Evolutionary conservation across 2,113 vertebrate species (phyloP).

Genomic region (Connochaetes taurinus): DNA sequence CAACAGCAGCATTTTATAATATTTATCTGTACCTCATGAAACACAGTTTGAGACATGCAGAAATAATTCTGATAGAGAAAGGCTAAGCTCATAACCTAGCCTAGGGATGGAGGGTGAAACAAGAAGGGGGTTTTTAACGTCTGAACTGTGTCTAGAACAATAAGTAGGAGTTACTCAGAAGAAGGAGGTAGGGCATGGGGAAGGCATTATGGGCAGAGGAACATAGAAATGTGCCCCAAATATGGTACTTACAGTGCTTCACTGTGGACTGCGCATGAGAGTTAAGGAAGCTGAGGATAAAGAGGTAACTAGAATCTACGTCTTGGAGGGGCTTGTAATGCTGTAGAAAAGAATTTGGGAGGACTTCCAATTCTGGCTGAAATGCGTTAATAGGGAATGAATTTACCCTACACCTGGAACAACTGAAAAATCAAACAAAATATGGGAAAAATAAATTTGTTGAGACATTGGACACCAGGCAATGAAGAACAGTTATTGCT

Average conservation of each 20-base stretch:
- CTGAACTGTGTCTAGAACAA: not conserved
- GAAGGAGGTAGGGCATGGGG: not conserved
- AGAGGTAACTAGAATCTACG: not conserved
- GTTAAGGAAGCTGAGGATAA: not conserved
- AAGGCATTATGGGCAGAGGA: not conserved
- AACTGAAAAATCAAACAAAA: not conserved
- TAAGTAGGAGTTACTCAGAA: not conserved
- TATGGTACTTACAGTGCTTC: not conserved
- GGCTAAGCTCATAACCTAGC: not conserved
- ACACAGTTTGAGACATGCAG: not conserved
- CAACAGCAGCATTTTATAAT: not conserved
- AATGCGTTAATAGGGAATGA: not conserved
- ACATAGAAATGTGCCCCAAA: not conserved
- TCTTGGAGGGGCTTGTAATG: not conserved
- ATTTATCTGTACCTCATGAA: not conserved
- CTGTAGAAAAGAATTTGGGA: not conserved
- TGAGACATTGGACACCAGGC: not conserved
- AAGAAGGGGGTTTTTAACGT: not conserved
- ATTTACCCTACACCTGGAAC: not conserved
- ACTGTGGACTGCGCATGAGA: not conserved
- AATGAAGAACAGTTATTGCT: not conserved
- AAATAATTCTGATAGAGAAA: not conserved
- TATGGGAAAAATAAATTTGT: not conserved
- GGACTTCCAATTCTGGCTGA: not conserved
- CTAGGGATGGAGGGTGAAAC: not conserved